Evolutionary conservation across 2,888 invertebrate genomes (phyloP).

Genomic region (Lucinisca nassula): DNA sequence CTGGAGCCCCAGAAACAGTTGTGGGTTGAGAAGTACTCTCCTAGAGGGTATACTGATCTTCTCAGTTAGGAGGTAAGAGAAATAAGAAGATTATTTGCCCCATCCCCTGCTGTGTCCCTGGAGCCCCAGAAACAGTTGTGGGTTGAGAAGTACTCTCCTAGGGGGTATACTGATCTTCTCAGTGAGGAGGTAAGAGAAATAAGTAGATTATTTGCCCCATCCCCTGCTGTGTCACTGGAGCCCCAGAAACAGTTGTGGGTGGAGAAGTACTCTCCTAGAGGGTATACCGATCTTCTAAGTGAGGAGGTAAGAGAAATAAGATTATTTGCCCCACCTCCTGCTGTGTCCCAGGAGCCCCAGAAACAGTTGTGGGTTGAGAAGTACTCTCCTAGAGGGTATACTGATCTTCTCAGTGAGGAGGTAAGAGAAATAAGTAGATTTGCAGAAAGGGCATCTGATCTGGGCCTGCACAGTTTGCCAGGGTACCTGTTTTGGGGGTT

Average conservation of each 20-base stretch:
- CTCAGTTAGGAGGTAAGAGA: conserved; percentile 97
- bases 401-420: conserved; percentile 98
- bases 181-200: conserved; percentile 97
- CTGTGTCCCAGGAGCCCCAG: neutral
- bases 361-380: conserved; percentile 96
- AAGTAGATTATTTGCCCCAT: too few relatives aligned
- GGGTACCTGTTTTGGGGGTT: too few relatives aligned
- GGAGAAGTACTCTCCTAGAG: conserved; percentile 95
- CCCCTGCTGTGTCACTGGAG: conserved; percentile 18
- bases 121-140: conserved; percentile 90
- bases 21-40: conserved; percentile 98
- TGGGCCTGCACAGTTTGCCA: too few relatives aligned
- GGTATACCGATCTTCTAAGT: conserved; percentile 96
- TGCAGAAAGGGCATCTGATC: too few relatives aligned
- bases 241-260: conserved; percentile 92
- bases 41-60: conserved; percentile 95
- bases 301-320: too few relatives aligned
- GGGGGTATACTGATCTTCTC: conserved; percentile 95
- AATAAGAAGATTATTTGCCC: too few relatives aligned
- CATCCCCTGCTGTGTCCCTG: neutral
- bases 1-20: conserved; percentile 87
- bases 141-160: conserved; percentile 98
- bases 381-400: conserved; percentile 95
- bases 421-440: too few relatives aligned
- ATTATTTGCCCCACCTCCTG: neutral